Percentiles rank a stretch among this genome's conserved stretches.
Conservation (phyloP, 64 coral and sea anemone genomes). For the Hydrozoanthus tunicans region DNA sequence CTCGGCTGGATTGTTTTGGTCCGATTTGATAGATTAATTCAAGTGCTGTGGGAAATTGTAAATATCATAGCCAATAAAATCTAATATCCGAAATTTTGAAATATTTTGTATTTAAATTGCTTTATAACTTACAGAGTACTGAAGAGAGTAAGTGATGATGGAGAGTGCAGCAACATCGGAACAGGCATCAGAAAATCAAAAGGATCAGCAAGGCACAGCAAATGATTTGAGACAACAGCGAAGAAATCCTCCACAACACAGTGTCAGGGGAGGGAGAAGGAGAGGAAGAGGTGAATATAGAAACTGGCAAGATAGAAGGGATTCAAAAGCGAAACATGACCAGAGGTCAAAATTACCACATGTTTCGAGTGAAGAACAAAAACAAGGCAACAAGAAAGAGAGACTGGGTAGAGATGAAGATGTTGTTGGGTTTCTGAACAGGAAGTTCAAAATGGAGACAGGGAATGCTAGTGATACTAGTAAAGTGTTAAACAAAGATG, state of each 20-base stretch:
- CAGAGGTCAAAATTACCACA: constrained; percentile 1
- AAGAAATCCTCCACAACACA: background rate
- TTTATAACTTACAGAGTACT: background rate
- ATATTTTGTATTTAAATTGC: background rate
- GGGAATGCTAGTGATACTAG: background rate
- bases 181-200: background rate
- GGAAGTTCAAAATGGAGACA: constrained; percentile 4
- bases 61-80: background rate
- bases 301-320: constrained; percentile 20
- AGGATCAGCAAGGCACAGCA: background rate
- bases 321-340: background rate
- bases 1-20: too few species aligned
- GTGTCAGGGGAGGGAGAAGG: background rate
- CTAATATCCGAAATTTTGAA: background rate
- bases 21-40: too few species aligned
- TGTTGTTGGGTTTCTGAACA: constrained; percentile 48
- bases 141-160: background rate
- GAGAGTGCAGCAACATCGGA: background rate
- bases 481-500: background rate
- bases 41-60: background rate
- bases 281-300: constrained; percentile 16
- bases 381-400: background rate
- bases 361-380: background rate
- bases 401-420: constrained; percentile 23
- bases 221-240: background rate